phyloP scores from a whole-genome alignment of 2,888 invertebrate species.

The Galerucella calmariensis region DNA sequence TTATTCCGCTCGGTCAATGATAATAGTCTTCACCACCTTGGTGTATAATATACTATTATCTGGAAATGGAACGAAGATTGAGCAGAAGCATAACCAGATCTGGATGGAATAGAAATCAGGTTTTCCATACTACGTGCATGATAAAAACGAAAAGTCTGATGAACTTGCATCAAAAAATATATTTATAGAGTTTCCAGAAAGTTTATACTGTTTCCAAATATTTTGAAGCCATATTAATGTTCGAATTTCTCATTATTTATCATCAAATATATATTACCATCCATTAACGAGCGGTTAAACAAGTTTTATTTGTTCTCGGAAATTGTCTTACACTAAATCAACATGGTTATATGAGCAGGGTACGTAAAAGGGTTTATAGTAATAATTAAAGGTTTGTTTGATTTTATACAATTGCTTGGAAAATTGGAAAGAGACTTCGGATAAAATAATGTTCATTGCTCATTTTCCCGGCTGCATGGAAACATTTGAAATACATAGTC shows the following conservation, averaged over 20 bases:
- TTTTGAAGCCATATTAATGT: background rate
- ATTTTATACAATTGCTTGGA: background rate
- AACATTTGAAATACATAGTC: background rate
- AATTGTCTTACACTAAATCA: background rate
- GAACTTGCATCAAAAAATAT: too few relatives aligned
- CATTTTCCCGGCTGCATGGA: background rate
- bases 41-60: too few relatives aligned
- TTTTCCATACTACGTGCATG: too few relatives aligned
- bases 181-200: too few relatives aligned
- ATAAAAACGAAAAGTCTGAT: too few relatives aligned
- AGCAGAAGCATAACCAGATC: too few relatives aligned
- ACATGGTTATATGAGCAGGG: conserved; percentile 1
- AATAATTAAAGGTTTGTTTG: background rate
- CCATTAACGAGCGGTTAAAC: background rate
- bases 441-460: background rate
- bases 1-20: too few relatives aligned
- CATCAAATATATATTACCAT: background rate
- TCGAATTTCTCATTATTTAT: background rate
- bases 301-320: background rate
- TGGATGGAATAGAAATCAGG: too few relatives aligned
- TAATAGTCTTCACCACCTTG: too few relatives aligned
- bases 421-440: background rate
- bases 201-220: background rate
- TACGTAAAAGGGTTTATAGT: background rate
- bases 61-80: too few relatives aligned